phyloP scores from a whole-genome alignment of 2,113 vertebrate genomes.

The Sardina pilchardus region DNA sequence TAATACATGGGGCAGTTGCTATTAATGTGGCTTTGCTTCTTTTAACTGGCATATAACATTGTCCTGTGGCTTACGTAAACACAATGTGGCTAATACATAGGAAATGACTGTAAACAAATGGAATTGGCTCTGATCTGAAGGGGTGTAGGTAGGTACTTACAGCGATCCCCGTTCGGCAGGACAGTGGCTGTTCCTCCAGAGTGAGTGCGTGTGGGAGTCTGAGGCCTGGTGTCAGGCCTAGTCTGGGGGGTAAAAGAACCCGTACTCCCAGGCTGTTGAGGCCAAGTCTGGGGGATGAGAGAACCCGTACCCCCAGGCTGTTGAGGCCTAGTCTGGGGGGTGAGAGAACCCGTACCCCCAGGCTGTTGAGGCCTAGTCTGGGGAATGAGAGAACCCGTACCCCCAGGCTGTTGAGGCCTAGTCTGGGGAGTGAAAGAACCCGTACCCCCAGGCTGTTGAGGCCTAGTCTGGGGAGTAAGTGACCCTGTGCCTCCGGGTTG shows the following conservation, averaged over 20 bases:
- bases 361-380: neutral
- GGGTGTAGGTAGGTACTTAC: constrained; percentile 54
- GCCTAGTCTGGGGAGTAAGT: constrained; percentile 5
- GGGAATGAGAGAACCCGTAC: neutral
- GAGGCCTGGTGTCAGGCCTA: constrained; percentile 11
- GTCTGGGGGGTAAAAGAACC: constrained; percentile 22
- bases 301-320: neutral
- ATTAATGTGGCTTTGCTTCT: too few relatives aligned
- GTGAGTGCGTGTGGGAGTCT: constrained; percentile 17
- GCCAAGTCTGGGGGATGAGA: neutral
- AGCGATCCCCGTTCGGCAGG: constrained; percentile 48
- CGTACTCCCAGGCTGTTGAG: constrained; percentile 3
- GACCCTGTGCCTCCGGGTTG: neutral
- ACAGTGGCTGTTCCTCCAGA: neutral
- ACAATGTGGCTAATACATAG: too few relatives aligned
- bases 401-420: neutral
- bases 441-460: neutral
- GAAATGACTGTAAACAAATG: too few relatives aligned
- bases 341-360: neutral
- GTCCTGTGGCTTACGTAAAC: too few relatives aligned
- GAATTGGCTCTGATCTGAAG: too few relatives aligned
- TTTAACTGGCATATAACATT: too few relatives aligned
- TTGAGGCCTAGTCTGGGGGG: neutral
- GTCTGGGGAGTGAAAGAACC: neutral
- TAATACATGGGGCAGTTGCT: too few relatives aligned